Base-by-base conservation (phyloP, 2,888 invertebrate species). In the Leistus spinibarbis region DNA sequence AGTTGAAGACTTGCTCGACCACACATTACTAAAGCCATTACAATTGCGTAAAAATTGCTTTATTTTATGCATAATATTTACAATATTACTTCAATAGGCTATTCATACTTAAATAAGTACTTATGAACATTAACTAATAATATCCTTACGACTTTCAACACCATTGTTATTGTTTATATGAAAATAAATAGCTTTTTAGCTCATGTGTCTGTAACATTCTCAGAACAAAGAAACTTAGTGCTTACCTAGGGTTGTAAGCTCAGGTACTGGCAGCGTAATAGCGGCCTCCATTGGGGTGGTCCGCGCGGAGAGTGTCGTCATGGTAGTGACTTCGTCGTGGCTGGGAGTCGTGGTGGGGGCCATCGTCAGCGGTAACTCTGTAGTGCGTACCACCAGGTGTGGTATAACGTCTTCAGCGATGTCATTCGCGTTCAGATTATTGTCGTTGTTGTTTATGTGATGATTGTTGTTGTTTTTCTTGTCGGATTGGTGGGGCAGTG, bases 261-360 rank as follows among this genome's bases (percentile, higher is more conserved):
- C 22, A 81, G 83, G 76, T 3, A 85, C 76, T 56, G 84, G 81
- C 77, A 65, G 84, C 75, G 76, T 86, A 80, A 77, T 85, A 5
- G 84, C 82, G 2, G 88, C 87, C 80, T 88, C 88, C 86, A 88
- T 87, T 0, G 86, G 80, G 0, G 88, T 88, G 0, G 85, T 86
- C 66, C 87, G 85, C 1, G 84, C 86, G 27, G 88, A 86, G 54
- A 82, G 79, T 62, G 82, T 83, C 53, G 82, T 83, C 1, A 81
- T 81, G 1, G 83, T 82, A 64, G 82, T 67, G 1, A 22, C 62
- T 57, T 60, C 72, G 24, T 40, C 64, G 10, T 66, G 53, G n/a
- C 23, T 64, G 7, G 64, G 64, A 56, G 66, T 40, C 17, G 66
- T 66, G 24, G 53, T 27, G 53, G 66, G 66, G 40, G 80, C 82